Base-by-base conservation (phyloP, 2,888 invertebrate species). In the Stegophylla sp. region DNA sequence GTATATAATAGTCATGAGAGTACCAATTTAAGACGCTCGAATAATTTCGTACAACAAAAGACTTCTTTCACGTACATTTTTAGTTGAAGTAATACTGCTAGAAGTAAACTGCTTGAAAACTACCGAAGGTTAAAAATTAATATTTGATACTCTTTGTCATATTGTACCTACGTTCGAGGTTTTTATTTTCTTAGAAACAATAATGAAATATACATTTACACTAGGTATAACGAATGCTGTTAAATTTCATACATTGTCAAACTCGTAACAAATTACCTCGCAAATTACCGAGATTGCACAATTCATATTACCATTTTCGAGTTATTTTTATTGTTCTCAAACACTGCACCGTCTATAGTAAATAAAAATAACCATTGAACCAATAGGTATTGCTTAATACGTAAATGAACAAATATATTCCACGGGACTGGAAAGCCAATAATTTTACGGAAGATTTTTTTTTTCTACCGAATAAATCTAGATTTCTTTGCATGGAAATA, bases 101-200 rank as follows among this genome's bases (percentile, higher is more conserved):
- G n/a, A n/a, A n/a, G n/a, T n/a, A n/a, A n/a, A n/a, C n/a, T n/a
- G 48, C n/a, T 73, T 28, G 9, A 51, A 48, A 73, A 34, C 48
- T 28, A 9, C 34, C 9, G 74, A 74, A 74, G 74, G 74, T 74
- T 34, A 48, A 74, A 72, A 74, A 63, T 63, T 20, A 20, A 74
- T n/a, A 20, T 74, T 51, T 23, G 15, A 13, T 23, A 23, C 17
- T 51, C 41, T 26, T 63, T 5, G 9, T 12, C 41, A 64, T 12
- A 43, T 28, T 34, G 9, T 12, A 15, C 45, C 34, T 34, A 20
- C 34, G 23, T 43, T 66, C 64, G 75, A 64, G 53, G 26, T 76
- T 63, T 74, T 43, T 23, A 5, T 66, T 53, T 48, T 71, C 51
- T 51, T 56, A 56, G 23, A 17, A 64, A 45, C 26, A 26, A 41